phyloP scores from a whole-genome alignment of 1,140 invertebrate species.

The Heliconius himera region DNA sequence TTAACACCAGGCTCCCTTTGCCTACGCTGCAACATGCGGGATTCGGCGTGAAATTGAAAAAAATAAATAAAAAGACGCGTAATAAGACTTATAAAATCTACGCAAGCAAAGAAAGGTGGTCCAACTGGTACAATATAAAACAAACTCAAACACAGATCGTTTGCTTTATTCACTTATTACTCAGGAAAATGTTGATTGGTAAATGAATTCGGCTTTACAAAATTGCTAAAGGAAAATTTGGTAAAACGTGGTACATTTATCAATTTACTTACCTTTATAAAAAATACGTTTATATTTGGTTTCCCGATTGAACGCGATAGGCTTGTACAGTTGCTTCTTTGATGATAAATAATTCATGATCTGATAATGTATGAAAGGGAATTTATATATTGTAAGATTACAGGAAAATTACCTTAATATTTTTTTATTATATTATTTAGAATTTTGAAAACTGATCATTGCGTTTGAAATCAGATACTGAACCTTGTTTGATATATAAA shows the following conservation, averaged over 20 bases:
- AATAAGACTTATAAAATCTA: too few relatives aligned
- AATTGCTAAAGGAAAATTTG: neutral
- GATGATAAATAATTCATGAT: neutral
- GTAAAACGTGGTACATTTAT: neutral
- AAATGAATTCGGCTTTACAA: too few relatives aligned
- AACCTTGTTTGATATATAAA: too few relatives aligned
- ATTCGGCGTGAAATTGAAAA: too few relatives aligned
- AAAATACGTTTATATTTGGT: neutral
- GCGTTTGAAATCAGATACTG: too few relatives aligned
- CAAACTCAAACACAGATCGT: neutral
- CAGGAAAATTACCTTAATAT: too few relatives aligned
- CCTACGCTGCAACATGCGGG: too few relatives aligned
- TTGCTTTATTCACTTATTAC: neutral
- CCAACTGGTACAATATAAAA: neutral
- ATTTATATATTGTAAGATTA: neutral
- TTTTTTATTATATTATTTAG: too few relatives aligned
- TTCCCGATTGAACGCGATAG: neutral
- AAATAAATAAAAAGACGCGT: too few relatives aligned
- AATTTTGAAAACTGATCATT: too few relatives aligned
- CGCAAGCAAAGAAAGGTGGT: too few relatives aligned
- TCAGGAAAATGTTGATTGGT: neutral
- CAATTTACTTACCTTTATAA: slow-evolving; percentile 8
- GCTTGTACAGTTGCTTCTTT: neutral
- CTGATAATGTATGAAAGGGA: neutral
- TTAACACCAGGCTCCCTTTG: too few relatives aligned